Conservation (phyloP, 2,888 invertebrate genomes). For the Ctenicera cuprea region DNA sequence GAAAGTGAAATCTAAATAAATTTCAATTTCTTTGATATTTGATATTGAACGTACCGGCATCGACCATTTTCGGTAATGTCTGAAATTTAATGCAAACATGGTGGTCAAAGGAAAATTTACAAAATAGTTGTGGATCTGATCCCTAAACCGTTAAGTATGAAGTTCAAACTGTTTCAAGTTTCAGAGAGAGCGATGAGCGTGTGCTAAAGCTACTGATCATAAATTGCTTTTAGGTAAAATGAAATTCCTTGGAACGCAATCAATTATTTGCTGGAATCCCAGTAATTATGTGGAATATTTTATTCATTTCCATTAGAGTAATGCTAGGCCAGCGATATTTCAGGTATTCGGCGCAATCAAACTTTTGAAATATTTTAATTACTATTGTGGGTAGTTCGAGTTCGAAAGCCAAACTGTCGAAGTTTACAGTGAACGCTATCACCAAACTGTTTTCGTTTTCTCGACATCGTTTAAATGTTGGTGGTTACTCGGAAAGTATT, state of each 20-base stretch:
- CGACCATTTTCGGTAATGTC: not conserved
- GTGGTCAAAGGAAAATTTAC: constrained; percentile 1
- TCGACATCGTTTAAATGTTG: not conserved
- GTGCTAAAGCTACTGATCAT: constrained; percentile 11
- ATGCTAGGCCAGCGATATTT: constrained; percentile 9
- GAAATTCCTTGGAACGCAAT: constrained; percentile 29
- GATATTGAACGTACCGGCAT: not conserved
- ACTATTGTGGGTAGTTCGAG: constrained; percentile 4
- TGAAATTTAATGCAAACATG: not conserved
- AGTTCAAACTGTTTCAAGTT: constrained; percentile 10
- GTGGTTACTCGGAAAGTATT: not conserved
- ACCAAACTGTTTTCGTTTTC: not conserved
- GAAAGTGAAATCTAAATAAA: too few species aligned
- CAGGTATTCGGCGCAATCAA: constrained; percentile 21
- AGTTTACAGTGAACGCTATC: not conserved
- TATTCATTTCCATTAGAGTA: constrained; percentile 27
- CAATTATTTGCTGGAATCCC: constrained; percentile 19
- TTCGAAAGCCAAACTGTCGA: not conserved
- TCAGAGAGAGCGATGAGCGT: not conserved
- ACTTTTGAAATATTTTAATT: constrained; percentile 29
- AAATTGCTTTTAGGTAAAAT: constrained; percentile 29
- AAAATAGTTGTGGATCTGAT: constrained; percentile 8
- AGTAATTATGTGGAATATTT: constrained; percentile 29
- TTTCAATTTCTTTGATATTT: too few species aligned
- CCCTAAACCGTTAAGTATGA: constrained; percentile 9